Percentiles rank a stretch among this genome's conserved stretches.
Conservation (phyloP, 2,113 vertebrate genomes). For the Clinocottus analis region DNA sequence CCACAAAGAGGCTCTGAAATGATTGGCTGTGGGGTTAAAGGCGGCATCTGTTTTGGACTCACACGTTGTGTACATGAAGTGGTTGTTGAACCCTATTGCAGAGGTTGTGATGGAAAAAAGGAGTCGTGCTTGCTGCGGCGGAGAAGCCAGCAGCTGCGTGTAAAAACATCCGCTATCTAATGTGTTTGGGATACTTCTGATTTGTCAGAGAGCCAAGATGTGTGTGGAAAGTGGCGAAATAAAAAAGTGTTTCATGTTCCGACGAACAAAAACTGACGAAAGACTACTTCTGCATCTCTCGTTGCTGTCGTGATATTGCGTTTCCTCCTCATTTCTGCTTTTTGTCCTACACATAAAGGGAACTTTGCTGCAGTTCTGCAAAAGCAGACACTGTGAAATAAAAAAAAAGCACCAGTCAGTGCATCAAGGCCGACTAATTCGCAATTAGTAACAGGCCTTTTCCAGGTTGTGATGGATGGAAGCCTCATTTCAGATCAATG, state of each 20-base stretch:
- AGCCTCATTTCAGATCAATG: slow-evolving; percentile 62
- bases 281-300: slow-evolving; percentile 57
- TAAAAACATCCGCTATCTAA: slow-evolving; percentile 32
- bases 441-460: slow-evolving; percentile 43
- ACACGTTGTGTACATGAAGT: slow-evolving; percentile 52
- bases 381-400: background rate
- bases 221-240: slow-evolving; percentile 24
- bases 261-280: slow-evolving; percentile 41
- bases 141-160: slow-evolving; percentile 49
- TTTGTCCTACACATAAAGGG: slow-evolving; percentile 39
- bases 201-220: slow-evolving; percentile 16
- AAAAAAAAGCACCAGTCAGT: background rate
- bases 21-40: slow-evolving; percentile 17
- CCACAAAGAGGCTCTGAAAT: background rate
- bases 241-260: slow-evolving; percentile 30
- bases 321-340: slow-evolving; percentile 64
- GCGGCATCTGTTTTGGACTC: slow-evolving; percentile 42
- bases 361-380: slow-evolving; percentile 44
- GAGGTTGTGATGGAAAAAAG: slow-evolving; percentile 62
- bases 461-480: slow-evolving; percentile 60
- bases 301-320: slow-evolving; percentile 9
- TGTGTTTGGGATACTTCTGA: slow-evolving; percentile 18
- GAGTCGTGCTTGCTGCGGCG: slow-evolving; percentile 32
- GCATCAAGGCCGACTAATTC: slow-evolving; percentile 13
- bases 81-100: slow-evolving; percentile 57